Base-by-base conservation (phyloP, 2,888 invertebrate genomes). In the Galeruca laticollis region DNA sequence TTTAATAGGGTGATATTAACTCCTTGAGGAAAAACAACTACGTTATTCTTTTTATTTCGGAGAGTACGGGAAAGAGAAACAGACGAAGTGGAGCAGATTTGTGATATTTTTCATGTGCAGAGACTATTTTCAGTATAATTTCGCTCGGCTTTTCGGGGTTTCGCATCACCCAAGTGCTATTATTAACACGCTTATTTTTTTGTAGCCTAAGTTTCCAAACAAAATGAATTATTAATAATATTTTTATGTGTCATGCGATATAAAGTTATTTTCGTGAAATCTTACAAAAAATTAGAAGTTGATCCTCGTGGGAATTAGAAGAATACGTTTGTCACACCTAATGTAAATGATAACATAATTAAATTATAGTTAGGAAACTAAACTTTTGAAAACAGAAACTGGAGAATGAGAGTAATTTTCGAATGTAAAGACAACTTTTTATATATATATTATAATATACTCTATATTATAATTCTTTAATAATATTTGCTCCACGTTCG, bases 21-120 rank as follows among this genome's bases (percentile, higher is more conserved):
- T 63, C 43, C 57, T 62, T 63, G 31, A 40, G 57, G 26, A 26
- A 63, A 68, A 63, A 69, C 68, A 69, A 69, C 68, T 68, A 47
- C 57, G 49, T 69, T 57, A 62, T 62, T 56, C 52, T 18, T 37
- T 37, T 31, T 31, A 54, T 26, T 59, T 33, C 20, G 51, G 18
- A 49, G 63, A 51, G 51, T 63, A 59, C 68, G 49, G 54, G 49
- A 56, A 35, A 26, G 33, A 31, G 60, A 47, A 63, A 35, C 49
- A 63, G 47, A 63, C 57, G 57, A 63, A 68, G 33, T 52, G 52
- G 35, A 31, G 54, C 11, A 15, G 8, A 54, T 54, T 54, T 54
- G 31, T 31, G 15, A 54, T 31, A 54, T 54, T 54, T 31, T 54
- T 54, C 31, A 54, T 15, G 26, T 31, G 21, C 13, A 31, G 54